Evolutionary conservation across 2,888 invertebrate genomes (phyloP).

Genomic region (Ariolimax columbianus): DNA sequence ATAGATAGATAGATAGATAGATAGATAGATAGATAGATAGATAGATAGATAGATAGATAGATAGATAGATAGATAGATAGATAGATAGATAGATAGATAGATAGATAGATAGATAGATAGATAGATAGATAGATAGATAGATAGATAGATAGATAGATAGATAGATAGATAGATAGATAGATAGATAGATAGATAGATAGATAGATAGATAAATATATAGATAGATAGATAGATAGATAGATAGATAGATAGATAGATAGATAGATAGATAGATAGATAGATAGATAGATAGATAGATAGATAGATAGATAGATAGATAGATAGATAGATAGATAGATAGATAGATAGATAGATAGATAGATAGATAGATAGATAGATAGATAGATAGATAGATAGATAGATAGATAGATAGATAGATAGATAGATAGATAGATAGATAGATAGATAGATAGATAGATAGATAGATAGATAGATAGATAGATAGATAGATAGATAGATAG

Average conservation of each 20-base stretch:
- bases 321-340: background rate
- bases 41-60: background rate
- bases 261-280: background rate
- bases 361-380: background rate
- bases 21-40: background rate
- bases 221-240: background rate
- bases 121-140: background rate
- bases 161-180: background rate
- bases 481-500: background rate
- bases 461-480: background rate
- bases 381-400: background rate
- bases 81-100: background rate
- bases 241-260: background rate
- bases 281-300: background rate
- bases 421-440: slow-evolving; percentile 6
- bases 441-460: background rate
- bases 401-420: background rate
- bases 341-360: background rate
- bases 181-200: background rate
- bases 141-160: background rate
- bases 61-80: background rate
- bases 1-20: background rate
- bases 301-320: background rate
- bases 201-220: background rate
- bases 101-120: background rate